Evolutionary conservation across 2,888 invertebrate genomes (phyloP), one percentile per base, ranked within the genome.

Genomic region (Cheilosia grossa): DNA sequence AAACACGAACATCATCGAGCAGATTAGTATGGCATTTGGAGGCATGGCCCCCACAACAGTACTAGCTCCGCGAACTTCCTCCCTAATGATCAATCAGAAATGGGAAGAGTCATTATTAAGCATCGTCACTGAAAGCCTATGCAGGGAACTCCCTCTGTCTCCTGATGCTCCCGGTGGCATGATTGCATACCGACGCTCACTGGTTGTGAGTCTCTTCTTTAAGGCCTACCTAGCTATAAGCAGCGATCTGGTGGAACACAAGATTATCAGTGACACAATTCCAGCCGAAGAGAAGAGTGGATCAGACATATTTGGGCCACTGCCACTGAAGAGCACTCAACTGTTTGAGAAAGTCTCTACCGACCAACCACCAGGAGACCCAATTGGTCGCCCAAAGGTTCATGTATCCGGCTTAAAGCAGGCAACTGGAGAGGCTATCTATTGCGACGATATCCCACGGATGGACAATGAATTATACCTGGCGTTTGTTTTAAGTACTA

Each of bases 11-110:
- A 91, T 93, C n/a, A 93, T 98, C 42, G 91, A 93, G 69, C 92
- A 95, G 54, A 93, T 95, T 33, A 93, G 93, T 72, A 91, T 98
- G 85, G 96, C 96, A n/a, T 98, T 95, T 90, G 98, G 99, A 73
- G 99, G 98, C 37, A 97, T 99, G 97, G 98, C 97, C 0, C 96
- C 97, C 6, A 96, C 95, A 1, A 97, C 98, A 0, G 94, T 96
- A 58, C 92, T 95, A 89, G 96, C 97, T 0, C 92, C 92, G 24
- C 94, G 94, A 89, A 95, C 97, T 0, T 94, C 94, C 79, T 90
- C 93, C 66, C 89, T 91, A 33, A 92, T 96, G 69, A 90, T 93
- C 88, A 94, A 94, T 64, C 92, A 92, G 79, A 89, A 90, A 74
- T 97, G 96, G 96, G 93, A 95, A 88, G 93, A 94, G 85, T 90